Evolutionary conservation across 2,113 vertebrate species (phyloP).

Genomic region (Nothobranchius kuhntae): DNA sequence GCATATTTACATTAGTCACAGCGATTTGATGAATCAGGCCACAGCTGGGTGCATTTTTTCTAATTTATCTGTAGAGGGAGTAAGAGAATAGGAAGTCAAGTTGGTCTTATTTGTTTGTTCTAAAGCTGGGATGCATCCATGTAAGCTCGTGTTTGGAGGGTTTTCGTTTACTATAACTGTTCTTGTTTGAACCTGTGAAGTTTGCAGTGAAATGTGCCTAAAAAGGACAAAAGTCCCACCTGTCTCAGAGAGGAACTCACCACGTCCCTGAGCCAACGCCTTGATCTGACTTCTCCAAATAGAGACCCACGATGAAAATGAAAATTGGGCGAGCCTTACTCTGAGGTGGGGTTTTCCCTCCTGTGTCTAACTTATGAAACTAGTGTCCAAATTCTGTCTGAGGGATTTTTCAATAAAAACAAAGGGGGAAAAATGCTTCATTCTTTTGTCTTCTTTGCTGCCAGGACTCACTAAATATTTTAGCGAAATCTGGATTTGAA

Average conservation of each 20-base stretch:
- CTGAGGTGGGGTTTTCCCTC: no score
- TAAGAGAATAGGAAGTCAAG: conserved; percentile 50
- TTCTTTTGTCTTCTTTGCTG: conserved; percentile 20
- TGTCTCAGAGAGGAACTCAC: no score
- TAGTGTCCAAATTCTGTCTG: no score
- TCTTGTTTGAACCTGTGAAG: not conserved
- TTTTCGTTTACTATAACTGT: not conserved
- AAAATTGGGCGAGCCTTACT: no score
- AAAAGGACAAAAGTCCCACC: no score
- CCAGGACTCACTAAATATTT: conserved; percentile 54
- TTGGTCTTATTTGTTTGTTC: no score
- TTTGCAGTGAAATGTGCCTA: not conserved
- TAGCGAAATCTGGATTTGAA: conserved; percentile 40
- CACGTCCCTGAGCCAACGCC: no score
- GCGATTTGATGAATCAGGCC: conserved; percentile 5
- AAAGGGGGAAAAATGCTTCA: conserved; percentile 10
- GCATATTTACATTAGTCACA: not conserved
- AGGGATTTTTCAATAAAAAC: not conserved
- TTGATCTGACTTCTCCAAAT: no score
- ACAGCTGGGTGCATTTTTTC: conserved; percentile 41
- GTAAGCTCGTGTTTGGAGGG: no score
- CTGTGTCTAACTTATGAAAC: no score
- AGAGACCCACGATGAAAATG: no score
- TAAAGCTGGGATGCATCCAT: no score
- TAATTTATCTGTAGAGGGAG: conserved; percentile 70